Base-by-base conservation (phyloP, 2,888 invertebrate genomes). In the Nomada ruficornis region DNA sequence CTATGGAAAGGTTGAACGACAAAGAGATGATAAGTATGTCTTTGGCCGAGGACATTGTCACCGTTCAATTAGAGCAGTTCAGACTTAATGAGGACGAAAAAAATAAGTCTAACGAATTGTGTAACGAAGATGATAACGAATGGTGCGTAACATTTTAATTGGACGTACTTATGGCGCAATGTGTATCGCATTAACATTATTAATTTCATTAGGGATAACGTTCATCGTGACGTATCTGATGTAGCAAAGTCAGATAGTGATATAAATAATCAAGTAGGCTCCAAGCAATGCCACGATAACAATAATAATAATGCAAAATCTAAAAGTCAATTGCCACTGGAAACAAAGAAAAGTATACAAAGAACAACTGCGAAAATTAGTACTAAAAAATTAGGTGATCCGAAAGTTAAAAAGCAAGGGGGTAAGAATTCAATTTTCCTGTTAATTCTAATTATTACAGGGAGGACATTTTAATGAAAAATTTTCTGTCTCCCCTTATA, bases 231-330 rank as follows among this genome's bases (percentile, higher is more conserved):
- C 69, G n/a, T 18, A 18, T 57, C 68, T 10, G 60, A 81, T 13
- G 29, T 26, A 2, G 55, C 74, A 23, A 80, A 79, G 62, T 64
- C 63, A 29, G 69, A 70, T 29, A 69, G 10, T 15, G n/a, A 75
- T 29, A 20, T 59, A 69, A n/a, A 26, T 67, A 62, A 71, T 69
- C 67, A 55, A 67, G 26, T 42, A 18, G 69, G 44, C 29, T 36
- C 67, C 47, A 77, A 62, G 44, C 80, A 77, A 42, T 64, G 75
- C 52, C 80, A 71, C 15, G 83, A 85, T 26, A 73, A 77, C 57
- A 88, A 88, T 64, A 88, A 87, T 50, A 87, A 87, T 59, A 50
- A 84, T 67, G 71, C 77, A 15, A 83, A 79, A 64, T 81, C 77
- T 47, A 70, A 77, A 62, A 71, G 70, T 26, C 63, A 62, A 7